Conservation (phyloP, 2,797 vertebrate species). For the Hydrophis major region DNA sequence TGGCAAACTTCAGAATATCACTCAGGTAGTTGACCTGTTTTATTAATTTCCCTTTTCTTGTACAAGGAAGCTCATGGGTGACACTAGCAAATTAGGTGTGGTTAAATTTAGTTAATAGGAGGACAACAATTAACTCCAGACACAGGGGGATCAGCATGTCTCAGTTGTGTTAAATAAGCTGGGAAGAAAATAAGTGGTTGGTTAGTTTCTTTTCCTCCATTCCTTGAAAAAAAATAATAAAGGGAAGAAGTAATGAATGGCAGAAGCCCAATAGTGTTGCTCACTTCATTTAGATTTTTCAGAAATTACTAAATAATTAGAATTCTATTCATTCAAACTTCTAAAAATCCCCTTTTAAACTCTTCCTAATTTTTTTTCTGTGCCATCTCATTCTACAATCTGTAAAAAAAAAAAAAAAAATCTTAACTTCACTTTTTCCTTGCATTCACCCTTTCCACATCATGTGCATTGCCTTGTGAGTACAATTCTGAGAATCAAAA, state of each 20-base stretch:
- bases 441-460: neutral
- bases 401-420: neutral
- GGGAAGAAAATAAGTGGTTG: neutral
- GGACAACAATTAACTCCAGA: neutral
- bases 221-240: neutral
- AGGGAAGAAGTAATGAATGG: neutral
- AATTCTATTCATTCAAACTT: neutral
- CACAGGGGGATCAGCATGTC: conserved; percentile 8
- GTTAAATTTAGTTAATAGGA: neutral
- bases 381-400: neutral
- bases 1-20: neutral
- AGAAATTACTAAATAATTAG: neutral
- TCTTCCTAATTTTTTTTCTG: neutral
- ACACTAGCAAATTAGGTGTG: neutral
- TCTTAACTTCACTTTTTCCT: neutral
- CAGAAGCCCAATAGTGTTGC: neutral
- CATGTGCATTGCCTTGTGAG: neutral
- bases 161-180: neutral
- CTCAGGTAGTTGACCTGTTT: neutral
- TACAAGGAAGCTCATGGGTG: neutral
- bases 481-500: neutral
- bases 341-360: neutral
- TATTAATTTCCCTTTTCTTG: neutral
- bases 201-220: neutral
- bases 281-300: neutral